A percentile compares a stretch with the other conserved stretches of the same genome.
Conservation (phyloP, 2,888 invertebrate genomes). For the Embidobia sp. region DNA sequence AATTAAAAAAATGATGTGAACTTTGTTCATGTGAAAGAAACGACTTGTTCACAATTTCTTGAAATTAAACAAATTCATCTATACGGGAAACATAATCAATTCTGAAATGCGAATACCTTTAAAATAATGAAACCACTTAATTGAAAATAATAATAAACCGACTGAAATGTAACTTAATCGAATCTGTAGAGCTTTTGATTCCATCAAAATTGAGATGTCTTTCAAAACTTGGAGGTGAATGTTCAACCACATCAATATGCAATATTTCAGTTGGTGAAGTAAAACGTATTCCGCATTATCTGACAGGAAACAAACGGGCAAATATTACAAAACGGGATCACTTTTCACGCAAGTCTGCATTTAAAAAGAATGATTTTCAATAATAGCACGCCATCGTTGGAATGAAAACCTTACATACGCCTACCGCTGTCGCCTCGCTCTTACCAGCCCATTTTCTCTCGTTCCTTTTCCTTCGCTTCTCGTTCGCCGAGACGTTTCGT, state of each 20-base stretch:
- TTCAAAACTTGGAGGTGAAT: neutral
- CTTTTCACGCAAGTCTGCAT: constrained; percentile 10
- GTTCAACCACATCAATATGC: neutral
- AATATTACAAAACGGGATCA: neutral
- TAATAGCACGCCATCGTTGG: neutral
- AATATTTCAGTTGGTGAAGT: neutral
- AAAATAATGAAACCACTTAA: no score
- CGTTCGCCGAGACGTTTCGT: no score
- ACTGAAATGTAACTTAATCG: no score
- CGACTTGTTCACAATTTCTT: no score
- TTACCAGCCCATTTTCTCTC: neutral
- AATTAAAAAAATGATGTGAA: no score
- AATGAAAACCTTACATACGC: constrained; percentile 9
- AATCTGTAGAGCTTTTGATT: no score
- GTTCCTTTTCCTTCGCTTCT: neutral
- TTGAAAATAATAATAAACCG: no score
- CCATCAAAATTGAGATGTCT: no score
- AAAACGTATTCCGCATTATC: constrained; percentile 3
- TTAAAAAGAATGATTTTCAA: constrained; percentile 3
- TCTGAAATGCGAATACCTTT: no score
- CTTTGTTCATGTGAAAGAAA: no score
- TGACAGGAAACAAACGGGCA: constrained; percentile 1
- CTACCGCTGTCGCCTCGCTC: neutral
- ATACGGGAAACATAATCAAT: no score
- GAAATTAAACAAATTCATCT: no score